A percentile compares a stretch with the other conserved stretches of the same genome.
These are phyloP conservation scores for Parochlus steinenii DNA, from an alignment of 2,888 invertebrate genomes.

Conservation along the genomic window DNA sequence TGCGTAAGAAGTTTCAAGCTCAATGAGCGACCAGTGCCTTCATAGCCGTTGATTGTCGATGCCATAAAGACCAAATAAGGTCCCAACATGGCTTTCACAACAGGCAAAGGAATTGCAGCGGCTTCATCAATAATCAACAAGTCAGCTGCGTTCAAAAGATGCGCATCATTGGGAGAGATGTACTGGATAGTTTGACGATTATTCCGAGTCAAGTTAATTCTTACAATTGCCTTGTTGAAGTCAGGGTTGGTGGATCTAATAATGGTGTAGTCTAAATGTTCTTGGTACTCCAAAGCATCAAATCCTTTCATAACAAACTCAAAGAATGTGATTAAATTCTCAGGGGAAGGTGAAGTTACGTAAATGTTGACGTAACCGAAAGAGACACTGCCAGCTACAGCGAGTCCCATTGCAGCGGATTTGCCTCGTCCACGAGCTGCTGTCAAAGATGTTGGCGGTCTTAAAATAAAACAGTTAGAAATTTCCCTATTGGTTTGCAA, in stretches of 20 bases:
- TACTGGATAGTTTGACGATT: slow-evolving; percentile 95
- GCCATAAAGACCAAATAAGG: slow-evolving; percentile 90
- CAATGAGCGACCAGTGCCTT: slow-evolving; percentile 92
- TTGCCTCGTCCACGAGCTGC: slow-evolving; percentile 96
- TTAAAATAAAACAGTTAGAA: slow-evolving; percentile 23
- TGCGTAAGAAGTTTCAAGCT: slow-evolving; percentile 89
- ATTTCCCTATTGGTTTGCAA: slow-evolving; percentile 1
- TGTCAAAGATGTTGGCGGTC: slow-evolving; percentile 86
- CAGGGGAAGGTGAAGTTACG: slow-evolving; percentile 95
- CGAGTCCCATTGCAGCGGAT: slow-evolving; percentile 89
- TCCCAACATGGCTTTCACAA: slow-evolving; percentile 75
- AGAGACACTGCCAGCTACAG: slow-evolving; percentile 72
- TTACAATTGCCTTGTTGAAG: slow-evolving; percentile 88
- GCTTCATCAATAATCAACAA: slow-evolving; percentile 95
- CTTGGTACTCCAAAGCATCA: slow-evolving; percentile 85
- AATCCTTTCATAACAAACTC: slow-evolving; percentile 93
- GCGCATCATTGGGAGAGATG: slow-evolving; percentile 82
- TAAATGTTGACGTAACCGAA: slow-evolving; percentile 77
- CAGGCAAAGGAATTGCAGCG: slow-evolving; percentile 90
- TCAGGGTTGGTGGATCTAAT: slow-evolving; percentile 91
- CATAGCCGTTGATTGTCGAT: slow-evolving; percentile 95
- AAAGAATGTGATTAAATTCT: slow-evolving; percentile 93
- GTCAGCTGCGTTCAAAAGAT: slow-evolving; percentile 82
- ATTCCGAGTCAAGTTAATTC: slow-evolving; percentile 79
- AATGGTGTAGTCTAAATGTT: slow-evolving; percentile 89